These are phyloP conservation scores for Camponotus vicinus DNA, from an alignment of 1,140 invertebrate species.

Conservation along the genomic window DNA sequence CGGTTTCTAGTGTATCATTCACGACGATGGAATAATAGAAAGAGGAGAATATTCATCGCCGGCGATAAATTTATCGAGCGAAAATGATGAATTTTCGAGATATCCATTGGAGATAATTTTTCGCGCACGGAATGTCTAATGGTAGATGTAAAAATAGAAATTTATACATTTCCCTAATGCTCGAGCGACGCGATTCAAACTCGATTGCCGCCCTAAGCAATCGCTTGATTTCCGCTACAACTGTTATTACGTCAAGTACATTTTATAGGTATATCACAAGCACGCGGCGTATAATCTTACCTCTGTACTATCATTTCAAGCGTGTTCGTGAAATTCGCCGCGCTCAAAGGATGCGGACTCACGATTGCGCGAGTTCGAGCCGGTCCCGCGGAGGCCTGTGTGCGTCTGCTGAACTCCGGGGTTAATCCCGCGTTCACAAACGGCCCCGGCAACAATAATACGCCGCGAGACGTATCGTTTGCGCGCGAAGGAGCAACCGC, in stretches of 20 bases:
- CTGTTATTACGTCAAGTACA: slow-evolving; percentile 30
- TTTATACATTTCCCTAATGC: neutral
- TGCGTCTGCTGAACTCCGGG: slow-evolving; percentile 43
- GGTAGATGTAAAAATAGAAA: neutral
- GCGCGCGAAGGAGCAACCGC: neutral
- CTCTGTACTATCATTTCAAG: slow-evolving; percentile 19
- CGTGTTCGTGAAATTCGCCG: slow-evolving; percentile 48
- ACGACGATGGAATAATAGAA: neutral
- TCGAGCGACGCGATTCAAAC: neutral
- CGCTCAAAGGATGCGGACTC: slow-evolving; percentile 25
- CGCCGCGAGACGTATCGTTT: slow-evolving; percentile 22
- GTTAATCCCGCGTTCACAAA: slow-evolving; percentile 46
- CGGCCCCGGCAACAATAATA: slow-evolving; percentile 14
- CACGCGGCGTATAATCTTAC: slow-evolving; percentile 19
- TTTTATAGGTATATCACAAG: slow-evolving; percentile 10
- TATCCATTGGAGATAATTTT: neutral
- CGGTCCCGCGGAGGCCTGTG: neutral
- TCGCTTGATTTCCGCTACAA: slow-evolving; percentile 28
- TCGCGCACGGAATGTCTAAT: neutral
- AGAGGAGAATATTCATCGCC: neutral
- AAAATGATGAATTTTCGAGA: neutral
- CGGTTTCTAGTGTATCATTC: neutral
- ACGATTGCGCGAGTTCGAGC: neutral
- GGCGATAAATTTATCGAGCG: neutral
- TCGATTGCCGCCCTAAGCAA: slow-evolving; percentile 16